Base-by-base conservation (phyloP, 1,140 invertebrate genomes). In the Heliconius congener region DNA sequence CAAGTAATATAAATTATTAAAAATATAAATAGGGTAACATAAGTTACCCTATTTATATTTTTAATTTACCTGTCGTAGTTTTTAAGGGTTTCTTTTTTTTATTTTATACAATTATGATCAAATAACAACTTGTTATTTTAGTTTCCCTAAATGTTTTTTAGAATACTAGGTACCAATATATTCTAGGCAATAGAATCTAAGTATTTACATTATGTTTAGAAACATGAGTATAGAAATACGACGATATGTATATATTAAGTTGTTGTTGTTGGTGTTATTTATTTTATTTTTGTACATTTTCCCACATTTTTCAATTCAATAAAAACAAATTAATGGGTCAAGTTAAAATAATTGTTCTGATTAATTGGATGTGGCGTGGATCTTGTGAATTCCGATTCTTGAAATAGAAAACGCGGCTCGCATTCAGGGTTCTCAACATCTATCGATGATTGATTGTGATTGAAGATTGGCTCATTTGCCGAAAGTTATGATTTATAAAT, bases 301-400 rank as follows among this genome's bases (percentile, higher is more conserved):
- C 42, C 50, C 11, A 13, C 27, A 27, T 60, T 57, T 23, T 30
- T 30, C 52, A 18, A n/a, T 6, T n/a, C 34, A 57, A 74, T 74
- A 52, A 57, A 74, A 39, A 66, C 66, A 19, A 27, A 23, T 23
- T 42, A 57, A 73, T 18, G 9, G 70, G 70, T 77, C 76, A 66
- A 73, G 77, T 46, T 73, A 39, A 78, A 27, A 46, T 73, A 72
- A 73, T 73, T 78, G 23, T 78, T 78, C 39, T 27, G 78, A 18
- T 37, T 79, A 79, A 74, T 79, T 79, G 71, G 55, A 79, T 74
- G 23, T 39, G 60, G 60, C 60, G 23, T 27, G 13, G 60, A 66
- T 30, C 60, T 66, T 66, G 27, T 27, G 60, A 66, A 66, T 66
- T 27, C 8, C 8, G n/a, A 60, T 60, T 66, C 60, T 66, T 66